Evolutionary conservation across 2,888 invertebrate species (phyloP).

Genomic region (Aphodius granarius): DNA sequence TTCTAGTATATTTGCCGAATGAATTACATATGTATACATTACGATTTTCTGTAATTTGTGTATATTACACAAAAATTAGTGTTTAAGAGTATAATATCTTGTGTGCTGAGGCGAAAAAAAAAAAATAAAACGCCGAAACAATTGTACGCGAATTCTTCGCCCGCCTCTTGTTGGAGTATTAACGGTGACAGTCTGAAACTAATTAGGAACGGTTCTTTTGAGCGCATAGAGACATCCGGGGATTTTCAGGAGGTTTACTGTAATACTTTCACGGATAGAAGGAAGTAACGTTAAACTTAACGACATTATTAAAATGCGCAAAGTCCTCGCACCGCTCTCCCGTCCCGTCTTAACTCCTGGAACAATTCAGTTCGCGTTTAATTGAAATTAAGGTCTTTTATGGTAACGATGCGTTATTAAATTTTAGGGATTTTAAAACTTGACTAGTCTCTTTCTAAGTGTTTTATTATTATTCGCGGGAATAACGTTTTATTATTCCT

Average conservation of each 20-base stretch:
- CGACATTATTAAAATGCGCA: slow-evolving; percentile 13
- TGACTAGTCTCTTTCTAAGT: not conserved
- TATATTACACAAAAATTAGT: not conserved
- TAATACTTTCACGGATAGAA: not conserved
- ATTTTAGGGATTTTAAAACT: not conserved
- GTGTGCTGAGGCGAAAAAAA: not conserved
- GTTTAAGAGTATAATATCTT: not conserved
- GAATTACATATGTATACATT: not conserved
- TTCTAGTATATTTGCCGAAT: not conserved
- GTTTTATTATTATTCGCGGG: not conserved
- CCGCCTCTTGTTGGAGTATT: not conserved
- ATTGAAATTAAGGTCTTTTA: slow-evolving; percentile 10
- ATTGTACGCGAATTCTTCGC: slow-evolving; percentile 2
- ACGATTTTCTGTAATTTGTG: not conserved
- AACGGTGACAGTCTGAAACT: slow-evolving; percentile 13
- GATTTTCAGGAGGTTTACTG: slow-evolving; percentile 3
- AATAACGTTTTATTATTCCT: too few relatives aligned
- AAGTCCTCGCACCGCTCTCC: not conserved
- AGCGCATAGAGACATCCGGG: not conserved
- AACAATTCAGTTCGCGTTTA: slow-evolving; percentile 6
- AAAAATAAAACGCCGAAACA: slow-evolving; percentile 1
- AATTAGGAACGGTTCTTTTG: slow-evolving; percentile 3
- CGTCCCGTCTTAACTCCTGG: not conserved
- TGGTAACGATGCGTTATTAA: slow-evolving; percentile 4
- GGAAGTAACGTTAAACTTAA: slow-evolving; percentile 10